Conservation (phyloP, 23 tunicate genomes). For the Styela plicata region DNA sequence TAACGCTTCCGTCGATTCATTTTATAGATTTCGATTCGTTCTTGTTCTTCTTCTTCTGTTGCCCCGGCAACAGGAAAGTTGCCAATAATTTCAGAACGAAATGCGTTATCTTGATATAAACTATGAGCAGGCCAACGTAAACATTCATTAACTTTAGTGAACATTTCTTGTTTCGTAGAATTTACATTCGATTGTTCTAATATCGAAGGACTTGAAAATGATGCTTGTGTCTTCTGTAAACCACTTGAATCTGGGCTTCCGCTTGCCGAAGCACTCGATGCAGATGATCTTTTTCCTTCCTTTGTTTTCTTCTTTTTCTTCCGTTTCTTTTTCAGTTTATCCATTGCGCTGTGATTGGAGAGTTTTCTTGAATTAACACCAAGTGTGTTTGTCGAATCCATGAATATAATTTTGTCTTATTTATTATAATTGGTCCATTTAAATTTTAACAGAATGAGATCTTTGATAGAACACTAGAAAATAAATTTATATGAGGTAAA, state of each 20-base stretch:
- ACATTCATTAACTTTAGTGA: constrained; percentile 50
- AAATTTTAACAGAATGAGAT: too few species aligned
- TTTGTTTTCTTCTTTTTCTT: constrained; percentile 55
- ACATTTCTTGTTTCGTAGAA: constrained; percentile 20
- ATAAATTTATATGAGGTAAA: too few species aligned
- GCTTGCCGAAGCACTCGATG: constrained; percentile 62
- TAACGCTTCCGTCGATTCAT: constrained; percentile 90
- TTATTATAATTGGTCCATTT: too few species aligned
- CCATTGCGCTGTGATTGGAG: constrained; percentile 63
- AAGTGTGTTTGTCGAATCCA: constrained; percentile 35
- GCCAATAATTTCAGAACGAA: constrained; percentile 5
- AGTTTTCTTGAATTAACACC: constrained; percentile 35
- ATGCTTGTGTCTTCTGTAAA: constrained; percentile 62
- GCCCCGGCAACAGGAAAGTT: constrained; percentile 26
- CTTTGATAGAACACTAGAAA: too few species aligned
- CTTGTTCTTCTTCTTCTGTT: constrained; percentile 67
- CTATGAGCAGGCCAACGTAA: constrained; percentile 74
- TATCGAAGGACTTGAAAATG: constrained; percentile 69
- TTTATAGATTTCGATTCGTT: constrained; percentile 76
- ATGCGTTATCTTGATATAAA: not conserved
- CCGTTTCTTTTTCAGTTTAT: constrained; percentile 66
- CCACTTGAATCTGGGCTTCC: constrained; percentile 77
- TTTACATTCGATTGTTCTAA: constrained; percentile 8
- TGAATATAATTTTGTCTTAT: too few species aligned
- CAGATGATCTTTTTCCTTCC: constrained; percentile 76